A percentile compares a stretch with the other conserved stretches of the same genome.
Evolutionary conservation across 2,113 vertebrate genomes (phyloP).

Genomic region (Apistogramma diplotaenia): DNA sequence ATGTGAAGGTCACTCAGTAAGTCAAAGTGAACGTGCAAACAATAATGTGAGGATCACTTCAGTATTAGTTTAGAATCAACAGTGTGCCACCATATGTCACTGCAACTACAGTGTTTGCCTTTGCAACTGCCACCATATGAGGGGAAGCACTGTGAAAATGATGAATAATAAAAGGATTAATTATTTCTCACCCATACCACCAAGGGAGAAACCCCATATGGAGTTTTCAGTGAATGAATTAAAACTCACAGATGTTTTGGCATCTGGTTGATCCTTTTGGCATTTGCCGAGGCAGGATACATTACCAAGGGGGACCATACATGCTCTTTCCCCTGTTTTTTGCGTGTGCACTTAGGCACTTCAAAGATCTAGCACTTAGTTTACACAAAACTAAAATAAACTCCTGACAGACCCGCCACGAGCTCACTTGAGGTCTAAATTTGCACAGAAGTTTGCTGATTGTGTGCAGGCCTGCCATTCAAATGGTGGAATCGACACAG

Average conservation of each 20-base stretch:
- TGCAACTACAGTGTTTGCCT: slow-evolving; percentile 26
- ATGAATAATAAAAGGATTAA: slow-evolving; percentile 67
- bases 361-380: slow-evolving; percentile 34
- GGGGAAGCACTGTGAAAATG: slow-evolving; percentile 42
- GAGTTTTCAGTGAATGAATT: slow-evolving; percentile 56
- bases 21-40: background rate
- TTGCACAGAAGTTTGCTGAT: background rate
- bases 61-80: background rate
- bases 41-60: background rate
- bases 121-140: slow-evolving; percentile 34
- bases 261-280: slow-evolving; percentile 73
- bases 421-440: background rate
- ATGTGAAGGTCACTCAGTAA: background rate
- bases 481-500: background rate
- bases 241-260: slow-evolving; percentile 68
- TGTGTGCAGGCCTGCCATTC: background rate
- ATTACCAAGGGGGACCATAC: slow-evolving; percentile 1
- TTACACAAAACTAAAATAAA: slow-evolving; percentile 20
- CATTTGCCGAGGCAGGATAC: slow-evolving; percentile 63
- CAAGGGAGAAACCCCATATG: slow-evolving; percentile 61
- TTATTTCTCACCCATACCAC: slow-evolving; percentile 61
- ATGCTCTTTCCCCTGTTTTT: slow-evolving; percentile 32
- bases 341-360: slow-evolving; percentile 39
- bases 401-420: background rate
- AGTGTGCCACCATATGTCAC: slow-evolving; percentile 20